These are phyloP conservation scores for Nematopogon swammerdamellus DNA, from an alignment of 2,888 invertebrate species.

Conservation along the genomic window DNA sequence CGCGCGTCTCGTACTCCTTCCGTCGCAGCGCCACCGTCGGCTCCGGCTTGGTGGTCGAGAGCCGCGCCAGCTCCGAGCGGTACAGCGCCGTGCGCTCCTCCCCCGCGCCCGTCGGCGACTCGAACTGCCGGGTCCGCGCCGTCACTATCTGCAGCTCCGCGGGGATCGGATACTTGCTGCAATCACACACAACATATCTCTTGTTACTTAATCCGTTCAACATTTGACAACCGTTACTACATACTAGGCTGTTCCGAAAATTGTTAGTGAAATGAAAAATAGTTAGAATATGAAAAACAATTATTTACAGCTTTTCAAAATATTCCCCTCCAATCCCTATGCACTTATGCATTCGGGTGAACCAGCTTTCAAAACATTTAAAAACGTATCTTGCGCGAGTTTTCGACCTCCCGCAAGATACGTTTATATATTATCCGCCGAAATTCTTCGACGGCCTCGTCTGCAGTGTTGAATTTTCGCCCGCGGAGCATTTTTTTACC, in stretches of 20 bases:
- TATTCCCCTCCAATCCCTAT: too few relatives aligned
- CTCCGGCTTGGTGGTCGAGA: constrained; percentile 65
- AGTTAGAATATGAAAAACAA: too few relatives aligned
- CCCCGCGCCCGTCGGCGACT: constrained; percentile 26
- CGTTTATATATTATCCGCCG: too few relatives aligned
- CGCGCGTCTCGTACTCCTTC: constrained; percentile 68
- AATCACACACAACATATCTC: background rate
- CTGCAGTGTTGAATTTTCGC: too few relatives aligned
- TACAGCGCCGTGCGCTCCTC: constrained; percentile 64
- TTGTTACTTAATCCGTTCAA: background rate
- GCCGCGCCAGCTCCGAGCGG: constrained; percentile 63
- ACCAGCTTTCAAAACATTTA: too few relatives aligned
- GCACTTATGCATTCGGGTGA: too few relatives aligned
- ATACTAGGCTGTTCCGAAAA: background rate
- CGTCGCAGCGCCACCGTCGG: constrained; percentile 73
- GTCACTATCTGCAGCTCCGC: constrained; percentile 65
- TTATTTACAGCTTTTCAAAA: background rate
- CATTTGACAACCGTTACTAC: too few relatives aligned
- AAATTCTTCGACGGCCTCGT: too few relatives aligned
- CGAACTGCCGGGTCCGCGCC: constrained; percentile 71
- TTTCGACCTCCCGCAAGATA: too few relatives aligned
- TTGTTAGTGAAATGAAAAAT: too few relatives aligned
- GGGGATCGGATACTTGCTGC: constrained; percentile 36
- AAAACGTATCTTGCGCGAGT: too few relatives aligned
- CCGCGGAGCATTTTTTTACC: too few relatives aligned